Evolutionary conservation across 2,888 invertebrate genomes (phyloP).

Genomic region (Parapristionchus giblindavisi): DNA sequence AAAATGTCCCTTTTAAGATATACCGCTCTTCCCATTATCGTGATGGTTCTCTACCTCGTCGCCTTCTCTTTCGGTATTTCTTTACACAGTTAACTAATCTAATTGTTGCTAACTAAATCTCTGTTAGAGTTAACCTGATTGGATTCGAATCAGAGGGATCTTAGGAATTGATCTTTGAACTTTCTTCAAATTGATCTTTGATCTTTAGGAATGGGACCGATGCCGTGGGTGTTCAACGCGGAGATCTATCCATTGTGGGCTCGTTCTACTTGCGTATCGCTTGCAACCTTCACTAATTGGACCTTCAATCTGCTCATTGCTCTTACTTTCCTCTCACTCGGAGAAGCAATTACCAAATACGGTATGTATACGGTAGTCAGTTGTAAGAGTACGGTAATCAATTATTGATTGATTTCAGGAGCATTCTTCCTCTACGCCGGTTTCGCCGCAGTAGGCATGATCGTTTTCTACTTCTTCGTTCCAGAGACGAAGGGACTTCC

Average conservation of each 20-base stretch:
- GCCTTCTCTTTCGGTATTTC: conserved; percentile 48
- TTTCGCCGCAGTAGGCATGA: conserved; percentile 71
- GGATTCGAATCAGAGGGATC: too few species aligned
- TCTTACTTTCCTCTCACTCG: conserved; percentile 72
- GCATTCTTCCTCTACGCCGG: conserved; percentile 74
- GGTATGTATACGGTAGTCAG: conserved; percentile 43
- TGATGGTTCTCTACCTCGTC: conserved; percentile 65
- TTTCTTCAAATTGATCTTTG: neutral
- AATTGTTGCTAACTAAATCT: neutral
- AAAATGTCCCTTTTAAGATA: conserved; percentile 59
- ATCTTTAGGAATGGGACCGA: conserved; percentile 73
- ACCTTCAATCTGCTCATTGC: conserved; percentile 74
- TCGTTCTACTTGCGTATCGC: conserved; percentile 71
- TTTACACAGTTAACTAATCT: neutral
- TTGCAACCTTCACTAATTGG: conserved; percentile 73
- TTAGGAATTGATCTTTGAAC: conserved; percentile 38
- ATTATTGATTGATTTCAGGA: conserved; percentile 66
- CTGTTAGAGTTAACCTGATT: too few species aligned
- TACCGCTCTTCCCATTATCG: conserved; percentile 68
- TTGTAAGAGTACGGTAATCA: neutral
- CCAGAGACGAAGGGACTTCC: conserved; percentile 74
- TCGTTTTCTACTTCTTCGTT: conserved; percentile 71
- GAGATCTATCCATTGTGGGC: conserved; percentile 75
- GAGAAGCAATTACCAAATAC: conserved; percentile 61
- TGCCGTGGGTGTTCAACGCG: conserved; percentile 75